Base-by-base conservation (phyloP, 2,797 vertebrate genomes). In the Pipistrellus pipistrellus region DNA sequence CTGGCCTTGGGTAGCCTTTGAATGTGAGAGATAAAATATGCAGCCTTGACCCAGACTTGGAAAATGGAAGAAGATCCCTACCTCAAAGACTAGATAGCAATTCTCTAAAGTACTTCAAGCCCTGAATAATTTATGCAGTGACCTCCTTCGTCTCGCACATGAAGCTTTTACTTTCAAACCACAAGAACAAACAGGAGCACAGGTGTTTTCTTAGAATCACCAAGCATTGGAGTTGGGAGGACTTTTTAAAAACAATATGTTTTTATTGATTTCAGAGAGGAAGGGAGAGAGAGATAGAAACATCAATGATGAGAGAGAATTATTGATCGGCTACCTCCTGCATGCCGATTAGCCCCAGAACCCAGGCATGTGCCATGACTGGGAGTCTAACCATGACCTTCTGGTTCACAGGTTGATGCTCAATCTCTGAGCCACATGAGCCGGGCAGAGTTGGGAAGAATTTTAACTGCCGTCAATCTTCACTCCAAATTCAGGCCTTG, bases 81-180 rank as follows among this genome's bases (percentile, higher is more conserved):
- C 23, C 62, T 93, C 81, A 18, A 48, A 82, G 73, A 81, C 64
- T 23, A 82, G 83, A 87, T 38, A 87, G 18, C 86, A 95, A 80
- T 48, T 91, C 72, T 73, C 86, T n/a, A 27, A 85, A 82, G 78
- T 46, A 88, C 51, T 73, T 75, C 11, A 69, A 53, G 23, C 10
- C 64, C 88, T 96, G 96, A 95, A 93, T 94, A 96, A 97, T 93
- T 94, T 90, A 95, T 86, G 20, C 35, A n/a, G 53, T 91, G 84
- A 89, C 64, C 64, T 91, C 73, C 91, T 82, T 55, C 9, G 25
- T 46, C 73, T 93, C 75, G 85, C 53, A 14, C 10, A 64, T 46
- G 83, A 85, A 84, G 89, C 84, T 95, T 96, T 91, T 89, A 87
- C 89, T 95, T 94, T 95, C 21, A 68, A 93, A 87, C 46, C 55